phyloP scores from a whole-genome alignment of 2,888 invertebrate genomes.

The Notocelia uddmanniana region DNA sequence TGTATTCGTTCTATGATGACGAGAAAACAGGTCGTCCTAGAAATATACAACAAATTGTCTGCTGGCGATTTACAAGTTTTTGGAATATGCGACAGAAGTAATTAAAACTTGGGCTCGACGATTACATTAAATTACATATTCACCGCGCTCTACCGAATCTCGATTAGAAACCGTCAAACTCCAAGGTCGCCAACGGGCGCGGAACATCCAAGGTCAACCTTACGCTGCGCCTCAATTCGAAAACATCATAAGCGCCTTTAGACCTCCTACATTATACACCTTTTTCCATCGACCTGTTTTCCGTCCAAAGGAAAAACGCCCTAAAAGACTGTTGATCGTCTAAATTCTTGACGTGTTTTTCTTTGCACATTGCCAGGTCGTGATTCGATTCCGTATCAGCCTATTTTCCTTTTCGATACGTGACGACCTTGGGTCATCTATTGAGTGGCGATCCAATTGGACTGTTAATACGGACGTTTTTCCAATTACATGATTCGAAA shows the following conservation, averaged over 20 bases:
- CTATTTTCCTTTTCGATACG: constrained; percentile 13
- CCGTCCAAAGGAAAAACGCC: not conserved
- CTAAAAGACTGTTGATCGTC: not conserved
- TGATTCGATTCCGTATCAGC: constrained; percentile 6
- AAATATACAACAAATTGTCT: too few species aligned
- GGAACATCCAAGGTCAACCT: not conserved
- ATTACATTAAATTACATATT: not conserved
- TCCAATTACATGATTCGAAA: not conserved
- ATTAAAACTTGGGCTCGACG: not conserved
- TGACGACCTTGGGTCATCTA: constrained; percentile 22
- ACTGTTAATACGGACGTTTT: not conserved
- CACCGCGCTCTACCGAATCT: constrained; percentile 1
- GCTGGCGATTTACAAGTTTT: not conserved
- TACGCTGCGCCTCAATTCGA: not conserved
- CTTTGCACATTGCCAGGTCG: not conserved
- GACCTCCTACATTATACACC: not conserved
- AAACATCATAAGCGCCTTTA: not conserved
- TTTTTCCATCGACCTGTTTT: not conserved
- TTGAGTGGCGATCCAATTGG: not conserved
- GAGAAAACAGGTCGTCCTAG: too few species aligned
- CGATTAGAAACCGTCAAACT: not conserved
- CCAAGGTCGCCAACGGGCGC: not conserved
- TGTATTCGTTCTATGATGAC: too few species aligned
- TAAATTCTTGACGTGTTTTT: not conserved
- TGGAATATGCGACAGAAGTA: not conserved